Evolutionary conservation across 2,888 invertebrate species (phyloP).

Genomic region (Amaurobius ferox): DNA sequence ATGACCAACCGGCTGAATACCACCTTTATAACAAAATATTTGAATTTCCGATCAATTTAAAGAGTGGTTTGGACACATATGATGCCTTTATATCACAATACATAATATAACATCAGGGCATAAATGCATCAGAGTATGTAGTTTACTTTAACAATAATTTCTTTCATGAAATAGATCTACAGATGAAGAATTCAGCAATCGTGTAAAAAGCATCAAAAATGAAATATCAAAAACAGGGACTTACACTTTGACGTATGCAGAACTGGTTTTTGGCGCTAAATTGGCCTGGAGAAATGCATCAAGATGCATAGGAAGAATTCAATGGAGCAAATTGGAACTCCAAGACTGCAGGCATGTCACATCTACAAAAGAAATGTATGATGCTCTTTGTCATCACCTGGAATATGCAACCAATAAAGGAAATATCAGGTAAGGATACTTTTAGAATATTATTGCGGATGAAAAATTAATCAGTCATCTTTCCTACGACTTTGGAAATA

Average conservation of each 20-base stretch:
- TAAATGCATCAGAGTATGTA: no score
- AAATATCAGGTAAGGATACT: constrained; percentile 90
- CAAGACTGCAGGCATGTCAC: constrained; percentile 93
- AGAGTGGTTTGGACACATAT: no score
- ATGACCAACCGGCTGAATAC: no score
- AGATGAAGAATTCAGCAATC: constrained; percentile 87
- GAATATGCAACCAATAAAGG: constrained; percentile 98
- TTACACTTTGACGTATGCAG: constrained; percentile 94
- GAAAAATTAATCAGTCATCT: no score
- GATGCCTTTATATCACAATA: no score
- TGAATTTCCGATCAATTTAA: no score
- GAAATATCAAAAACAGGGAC: constrained; percentile 87
- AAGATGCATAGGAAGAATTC: constrained; percentile 95
- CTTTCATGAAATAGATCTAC: constrained; percentile 81
- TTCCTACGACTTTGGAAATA: no score
- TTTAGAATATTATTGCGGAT: no score
- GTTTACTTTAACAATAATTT: no score
- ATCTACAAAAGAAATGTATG: constrained; percentile 96
- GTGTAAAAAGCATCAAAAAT: constrained; percentile 89
- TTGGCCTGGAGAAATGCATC: constrained; percentile 96
- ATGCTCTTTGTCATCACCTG: constrained; percentile 96
- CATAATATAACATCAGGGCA: no score
- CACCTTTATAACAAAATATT: no score
- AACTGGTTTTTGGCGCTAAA: constrained; percentile 95
- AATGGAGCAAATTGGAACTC: constrained; percentile 97